These are phyloP conservation scores for Nysson spinosus DNA, from an alignment of 2,888 invertebrate genomes.

Conservation along the genomic window DNA sequence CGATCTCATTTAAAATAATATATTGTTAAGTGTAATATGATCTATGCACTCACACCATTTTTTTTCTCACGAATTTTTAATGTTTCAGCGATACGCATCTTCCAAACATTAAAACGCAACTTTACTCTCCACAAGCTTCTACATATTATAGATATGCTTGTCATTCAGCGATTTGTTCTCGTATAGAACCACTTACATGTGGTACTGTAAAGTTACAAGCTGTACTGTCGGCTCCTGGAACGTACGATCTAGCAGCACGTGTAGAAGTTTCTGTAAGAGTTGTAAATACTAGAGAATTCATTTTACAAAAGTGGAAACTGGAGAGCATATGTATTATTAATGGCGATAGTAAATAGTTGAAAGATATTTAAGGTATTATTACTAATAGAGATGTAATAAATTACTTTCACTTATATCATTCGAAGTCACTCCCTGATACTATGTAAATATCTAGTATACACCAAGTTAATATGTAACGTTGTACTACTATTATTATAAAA, in stretches of 20 bases:
- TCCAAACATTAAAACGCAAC: slow-evolving; percentile 72
- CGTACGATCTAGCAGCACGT: slow-evolving; percentile 83
- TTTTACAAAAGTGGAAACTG: slow-evolving; percentile 72
- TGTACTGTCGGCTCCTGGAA: slow-evolving; percentile 82
- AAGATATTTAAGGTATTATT: slow-evolving; percentile 26
- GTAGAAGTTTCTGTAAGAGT: slow-evolving; percentile 78
- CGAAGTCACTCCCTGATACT: slow-evolving; percentile 46
- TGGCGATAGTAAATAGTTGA: slow-evolving; percentile 49
- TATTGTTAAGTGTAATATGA: too few relatives aligned
- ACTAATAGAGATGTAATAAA: slow-evolving; percentile 26
- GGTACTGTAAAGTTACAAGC: slow-evolving; percentile 81
- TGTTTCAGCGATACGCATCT: slow-evolving; percentile 70
- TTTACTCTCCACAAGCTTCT: slow-evolving; percentile 76
- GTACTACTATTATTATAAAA: slow-evolving; percentile 15
- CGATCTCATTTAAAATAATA: too few relatives aligned
- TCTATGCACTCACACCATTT: too few relatives aligned
- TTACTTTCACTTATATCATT: slow-evolving; percentile 43
- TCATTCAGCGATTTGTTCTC: slow-evolving; percentile 76
- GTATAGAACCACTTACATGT: slow-evolving; percentile 79
- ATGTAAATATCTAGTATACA: slow-evolving; percentile 44
- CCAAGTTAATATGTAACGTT: slow-evolving; percentile 14
- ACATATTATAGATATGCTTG: slow-evolving; percentile 76
- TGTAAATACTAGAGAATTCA: slow-evolving; percentile 66
- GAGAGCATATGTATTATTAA: slow-evolving; percentile 74
- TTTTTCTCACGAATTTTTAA: slow-evolving; percentile 13